A percentile compares a stretch with the other conserved stretches of the same genome.
Evolutionary conservation across 2,797 vertebrate species (phyloP).

Genomic region (Melanitta fusca): DNA sequence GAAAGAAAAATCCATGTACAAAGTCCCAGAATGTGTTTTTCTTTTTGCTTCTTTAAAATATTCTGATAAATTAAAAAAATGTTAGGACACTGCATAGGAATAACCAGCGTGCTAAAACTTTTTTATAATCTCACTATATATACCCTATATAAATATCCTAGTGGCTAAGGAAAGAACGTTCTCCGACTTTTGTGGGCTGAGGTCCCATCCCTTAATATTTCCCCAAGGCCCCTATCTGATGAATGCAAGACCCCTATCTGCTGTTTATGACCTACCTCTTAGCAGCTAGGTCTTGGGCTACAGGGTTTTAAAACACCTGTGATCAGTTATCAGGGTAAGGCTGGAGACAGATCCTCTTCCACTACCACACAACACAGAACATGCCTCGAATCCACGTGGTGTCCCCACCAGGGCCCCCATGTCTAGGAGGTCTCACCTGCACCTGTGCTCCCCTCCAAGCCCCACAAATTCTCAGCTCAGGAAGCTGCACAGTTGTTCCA

Average conservation of each 20-base stretch:
- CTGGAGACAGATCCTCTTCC: background rate
- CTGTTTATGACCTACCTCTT: background rate
- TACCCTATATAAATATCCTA: background rate
- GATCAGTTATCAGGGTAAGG: background rate
- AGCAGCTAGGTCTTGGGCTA: background rate
- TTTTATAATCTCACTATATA: background rate
- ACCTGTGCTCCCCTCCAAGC: background rate
- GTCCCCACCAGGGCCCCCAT: background rate
- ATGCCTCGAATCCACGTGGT: rapidly evolving
- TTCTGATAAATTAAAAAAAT: background rate
- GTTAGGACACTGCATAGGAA: background rate
- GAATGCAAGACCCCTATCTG: background rate
- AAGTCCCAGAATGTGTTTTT: background rate
- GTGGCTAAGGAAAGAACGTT: background rate
- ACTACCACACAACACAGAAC: background rate
- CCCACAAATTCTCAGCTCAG: background rate
- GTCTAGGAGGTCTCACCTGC: background rate
- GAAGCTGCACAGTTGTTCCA: background rate
- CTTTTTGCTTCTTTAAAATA: background rate
- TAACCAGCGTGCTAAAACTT: background rate
- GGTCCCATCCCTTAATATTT: background rate
- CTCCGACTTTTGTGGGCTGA: background rate
- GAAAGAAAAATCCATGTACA: background rate
- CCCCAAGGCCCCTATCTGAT: background rate
- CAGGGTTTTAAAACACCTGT: background rate